Base-by-base conservation (phyloP, 2,888 invertebrate genomes). In the Hydroisotoma schaefferi region DNA sequence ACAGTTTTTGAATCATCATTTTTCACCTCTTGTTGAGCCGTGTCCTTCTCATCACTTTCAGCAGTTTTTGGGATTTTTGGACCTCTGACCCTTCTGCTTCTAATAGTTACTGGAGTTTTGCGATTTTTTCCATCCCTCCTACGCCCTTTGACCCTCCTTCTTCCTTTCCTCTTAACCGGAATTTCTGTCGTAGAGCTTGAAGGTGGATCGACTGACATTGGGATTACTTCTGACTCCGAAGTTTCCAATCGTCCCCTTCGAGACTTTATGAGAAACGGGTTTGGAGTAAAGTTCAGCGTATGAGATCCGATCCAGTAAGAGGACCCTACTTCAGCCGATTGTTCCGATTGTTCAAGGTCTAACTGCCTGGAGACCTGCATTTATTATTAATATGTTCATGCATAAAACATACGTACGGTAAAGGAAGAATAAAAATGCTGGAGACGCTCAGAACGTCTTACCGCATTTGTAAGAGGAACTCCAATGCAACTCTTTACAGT, bases 261-360 rank as follows among this genome's bases (percentile, higher is more conserved):
- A 33, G 8, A 15, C 5, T 15, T 20, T 5, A 8, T 40, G 15
- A 64, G 53, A 22, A 64, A 58, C 2, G 64, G 64, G 43, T 64
- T 61, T 2, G 64, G 64, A 20, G 61, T 64, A 33, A 61, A 64
- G 12, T 61, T 57, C 15, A 64, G 46, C 38, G 55, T 57, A 27
- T 64, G 55, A 4, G 64, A 61, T 2, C 64, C 64, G 1, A 61
- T 55, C 64, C 64, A 64, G 23, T 43, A 63, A 15, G 40, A 40
- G n/a, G 40, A 20, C 15, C 20, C n/a, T 40, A 40, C 5, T 40
- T 40, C 40, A 15, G n/a, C 20, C n/a, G 40, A 15, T 20, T 40
- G 40, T 5, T 5, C 40, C 40, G 5, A 10, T 33, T 33, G 33
- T 10, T n/a, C n/a, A n/a, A n/a, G n/a, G n/a, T n/a, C n/a, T n/a